These are phyloP conservation scores for Craseonycteris thonglongyai DNA, from an alignment of 2,113 vertebrate species.

Conservation along the genomic window DNA sequence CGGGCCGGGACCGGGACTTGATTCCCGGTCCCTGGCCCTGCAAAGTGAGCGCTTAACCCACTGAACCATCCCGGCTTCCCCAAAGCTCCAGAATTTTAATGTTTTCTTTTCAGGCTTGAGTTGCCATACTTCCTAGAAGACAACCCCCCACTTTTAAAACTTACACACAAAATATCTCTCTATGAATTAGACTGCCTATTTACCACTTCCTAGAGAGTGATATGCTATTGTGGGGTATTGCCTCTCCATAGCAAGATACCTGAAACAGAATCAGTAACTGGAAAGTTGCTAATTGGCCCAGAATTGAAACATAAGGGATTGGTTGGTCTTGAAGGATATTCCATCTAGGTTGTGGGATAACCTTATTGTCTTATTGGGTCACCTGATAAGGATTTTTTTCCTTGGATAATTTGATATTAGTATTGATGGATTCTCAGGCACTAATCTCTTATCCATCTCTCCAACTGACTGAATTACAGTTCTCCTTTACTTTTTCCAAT, in stretches of 20 bases:
- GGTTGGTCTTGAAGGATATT: slow-evolving; percentile 20
- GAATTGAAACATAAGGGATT: slow-evolving; percentile 24
- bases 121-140: not conserved
- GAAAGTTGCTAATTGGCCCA: not conserved
- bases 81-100: not conserved
- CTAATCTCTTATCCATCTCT: not conserved
- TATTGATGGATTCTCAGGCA: not conserved
- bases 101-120: not conserved
- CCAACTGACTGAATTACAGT: slow-evolving; percentile 29
- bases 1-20: too few relatives aligned
- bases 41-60: too few relatives aligned
- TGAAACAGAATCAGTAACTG: not conserved
- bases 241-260: not conserved
- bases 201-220: not conserved
- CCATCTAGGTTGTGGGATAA: slow-evolving; percentile 29
- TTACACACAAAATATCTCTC: not conserved
- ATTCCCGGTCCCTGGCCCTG: too few relatives aligned
- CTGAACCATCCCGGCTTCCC: too few relatives aligned
- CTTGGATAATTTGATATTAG: slow-evolving; percentile 40
- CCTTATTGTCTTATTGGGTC: not conserved
- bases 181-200: not conserved
- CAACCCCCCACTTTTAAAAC: not conserved
- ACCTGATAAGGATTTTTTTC: slow-evolving; percentile 51
- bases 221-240: not conserved
- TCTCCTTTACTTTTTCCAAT: slow-evolving; percentile 58